Evolutionary conservation across 2,113 vertebrate genomes (phyloP).

Genomic region (Chaetops frenatus): DNA sequence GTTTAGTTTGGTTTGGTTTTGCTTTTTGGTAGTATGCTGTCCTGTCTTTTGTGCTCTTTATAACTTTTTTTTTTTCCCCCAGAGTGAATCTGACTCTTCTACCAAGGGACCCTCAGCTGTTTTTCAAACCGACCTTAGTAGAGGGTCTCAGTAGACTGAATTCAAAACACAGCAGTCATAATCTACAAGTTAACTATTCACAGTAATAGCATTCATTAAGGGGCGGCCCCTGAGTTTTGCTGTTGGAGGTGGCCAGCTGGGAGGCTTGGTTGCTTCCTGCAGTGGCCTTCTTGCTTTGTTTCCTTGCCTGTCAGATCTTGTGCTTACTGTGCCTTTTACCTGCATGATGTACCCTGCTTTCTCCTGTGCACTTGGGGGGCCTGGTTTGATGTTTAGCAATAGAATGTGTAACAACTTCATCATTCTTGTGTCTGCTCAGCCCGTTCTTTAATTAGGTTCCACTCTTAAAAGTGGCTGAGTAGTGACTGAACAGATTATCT

Average conservation of each 20-base stretch:
- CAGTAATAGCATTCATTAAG: neutral
- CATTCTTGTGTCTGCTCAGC: neutral
- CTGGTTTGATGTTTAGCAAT: neutral
- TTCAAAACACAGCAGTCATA: neutral
- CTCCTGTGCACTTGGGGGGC: accelerated
- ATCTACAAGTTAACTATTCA: neutral
- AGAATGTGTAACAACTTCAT: neutral
- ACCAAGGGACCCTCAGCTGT: neutral
- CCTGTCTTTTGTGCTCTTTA: neutral
- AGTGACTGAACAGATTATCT: neutral
- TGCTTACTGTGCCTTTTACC: neutral
- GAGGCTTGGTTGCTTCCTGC: neutral
- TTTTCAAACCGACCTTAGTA: accelerated
- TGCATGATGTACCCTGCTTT: neutral
- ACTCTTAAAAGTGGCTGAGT: neutral
- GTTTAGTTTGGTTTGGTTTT: neutral
- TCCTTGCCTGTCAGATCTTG: neutral
- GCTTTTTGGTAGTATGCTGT: neutral
- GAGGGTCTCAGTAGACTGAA: neutral
- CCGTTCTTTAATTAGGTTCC: neutral
- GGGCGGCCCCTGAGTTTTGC: neutral
- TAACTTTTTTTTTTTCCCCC: neutral
- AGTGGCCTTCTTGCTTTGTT: neutral
- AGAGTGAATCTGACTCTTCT: neutral
- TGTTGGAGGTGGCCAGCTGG: neutral